phyloP scores from a whole-genome alignment of 2,113 vertebrate species.

The Polyodon spathula region DNA sequence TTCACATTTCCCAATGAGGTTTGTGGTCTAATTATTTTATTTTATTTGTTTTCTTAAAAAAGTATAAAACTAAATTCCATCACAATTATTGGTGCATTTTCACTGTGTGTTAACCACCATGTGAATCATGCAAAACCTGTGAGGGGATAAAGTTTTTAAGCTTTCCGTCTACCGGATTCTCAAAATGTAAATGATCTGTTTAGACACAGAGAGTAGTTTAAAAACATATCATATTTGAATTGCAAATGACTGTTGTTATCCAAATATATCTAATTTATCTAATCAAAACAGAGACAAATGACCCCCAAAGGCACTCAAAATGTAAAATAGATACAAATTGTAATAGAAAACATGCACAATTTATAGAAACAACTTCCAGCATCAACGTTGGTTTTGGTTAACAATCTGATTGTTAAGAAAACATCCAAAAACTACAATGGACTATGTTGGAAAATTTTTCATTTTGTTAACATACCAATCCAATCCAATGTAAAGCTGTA shows the following conservation, averaged over 20 bases:
- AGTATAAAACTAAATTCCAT: not conserved
- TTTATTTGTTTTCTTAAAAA: not conserved
- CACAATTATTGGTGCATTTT: not conserved
- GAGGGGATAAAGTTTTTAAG: slow-evolving; percentile 7
- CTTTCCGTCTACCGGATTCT: slow-evolving; percentile 7
- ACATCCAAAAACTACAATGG: too few species aligned
- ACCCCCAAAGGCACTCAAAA: slow-evolving; percentile 7
- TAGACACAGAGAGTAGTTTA: slow-evolving; percentile 8
- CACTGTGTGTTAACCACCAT: not conserved
- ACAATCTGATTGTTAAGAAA: too few species aligned
- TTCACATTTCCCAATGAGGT: not conserved
- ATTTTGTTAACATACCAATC: too few species aligned
- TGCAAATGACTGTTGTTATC: slow-evolving; percentile 12
- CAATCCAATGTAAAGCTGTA: too few species aligned
- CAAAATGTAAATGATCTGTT: slow-evolving; percentile 16
- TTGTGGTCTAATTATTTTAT: not conserved
- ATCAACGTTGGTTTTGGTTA: too few species aligned
- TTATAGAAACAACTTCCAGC: too few species aligned
- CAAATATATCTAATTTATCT: slow-evolving; percentile 1
- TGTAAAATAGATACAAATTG: not conserved
- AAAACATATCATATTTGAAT: slow-evolving; percentile 17
- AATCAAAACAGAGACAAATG: slow-evolving; percentile 13
- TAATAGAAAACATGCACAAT: too few species aligned
- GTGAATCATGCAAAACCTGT: slow-evolving; percentile 1
- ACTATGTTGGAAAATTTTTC: too few species aligned